Conservation (phyloP, 2,797 vertebrate genomes). For the Diceros bicornis region DNA sequence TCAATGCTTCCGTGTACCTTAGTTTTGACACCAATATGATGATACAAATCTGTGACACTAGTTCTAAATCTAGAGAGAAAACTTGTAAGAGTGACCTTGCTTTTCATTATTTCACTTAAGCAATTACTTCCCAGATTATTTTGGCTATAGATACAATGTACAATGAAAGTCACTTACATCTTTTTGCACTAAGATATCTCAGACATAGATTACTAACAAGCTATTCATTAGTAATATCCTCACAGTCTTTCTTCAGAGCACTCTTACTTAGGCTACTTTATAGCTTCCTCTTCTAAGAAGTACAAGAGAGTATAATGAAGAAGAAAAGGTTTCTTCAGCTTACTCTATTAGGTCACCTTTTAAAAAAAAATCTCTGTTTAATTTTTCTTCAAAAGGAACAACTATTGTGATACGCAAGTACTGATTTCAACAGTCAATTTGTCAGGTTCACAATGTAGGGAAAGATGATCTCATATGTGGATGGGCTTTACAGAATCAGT, state of each 20-base stretch:
- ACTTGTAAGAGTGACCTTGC: neutral
- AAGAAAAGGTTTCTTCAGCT: neutral
- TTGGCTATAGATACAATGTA: neutral
- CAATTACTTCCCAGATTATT: neutral
- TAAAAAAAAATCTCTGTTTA: neutral
- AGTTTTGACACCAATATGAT: neutral
- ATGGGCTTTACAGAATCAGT: neutral
- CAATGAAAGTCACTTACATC: neutral
- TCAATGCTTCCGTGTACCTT: neutral
- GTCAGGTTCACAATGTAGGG: neutral
- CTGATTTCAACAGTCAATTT: neutral
- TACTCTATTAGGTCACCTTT: neutral
- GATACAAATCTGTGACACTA: neutral
- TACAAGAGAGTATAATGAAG: neutral
- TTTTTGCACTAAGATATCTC: neutral
- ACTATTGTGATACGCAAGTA: neutral
- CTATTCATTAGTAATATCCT: neutral
- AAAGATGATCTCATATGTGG: neutral
- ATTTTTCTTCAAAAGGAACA: neutral
- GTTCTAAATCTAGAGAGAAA: neutral
- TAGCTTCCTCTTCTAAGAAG: neutral
- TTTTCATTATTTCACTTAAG: neutral
- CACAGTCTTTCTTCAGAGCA: neutral
- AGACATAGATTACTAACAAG: neutral
- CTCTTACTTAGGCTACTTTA: neutral